Evolutionary conservation across 2,113 vertebrate genomes (phyloP).

Genomic region (Lutjanus erythropterus): DNA sequence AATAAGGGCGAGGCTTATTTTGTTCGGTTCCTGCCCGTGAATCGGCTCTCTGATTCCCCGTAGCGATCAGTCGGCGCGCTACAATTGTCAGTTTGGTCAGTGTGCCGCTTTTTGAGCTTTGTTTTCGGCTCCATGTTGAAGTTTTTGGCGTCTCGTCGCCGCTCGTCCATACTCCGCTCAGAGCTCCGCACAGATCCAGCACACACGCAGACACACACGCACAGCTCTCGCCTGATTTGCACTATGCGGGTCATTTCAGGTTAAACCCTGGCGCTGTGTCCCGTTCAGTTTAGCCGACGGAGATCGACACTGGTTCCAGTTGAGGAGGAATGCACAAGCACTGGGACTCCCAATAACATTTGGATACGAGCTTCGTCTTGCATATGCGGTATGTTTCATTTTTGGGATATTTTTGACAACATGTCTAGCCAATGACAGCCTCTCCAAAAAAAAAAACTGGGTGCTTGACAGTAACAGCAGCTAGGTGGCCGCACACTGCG

Average conservation of each 20-base stretch:
- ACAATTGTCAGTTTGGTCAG: conserved; percentile 51
- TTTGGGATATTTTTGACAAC: conserved; percentile 20
- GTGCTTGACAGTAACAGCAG: conserved; percentile 12
- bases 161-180: neutral
- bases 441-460: conserved; percentile 19
- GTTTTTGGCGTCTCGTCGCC: conserved; percentile 45
- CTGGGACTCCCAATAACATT: conserved; percentile 57
- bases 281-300: conserved; percentile 60
- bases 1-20: conserved; percentile 75
- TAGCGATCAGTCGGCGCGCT: conserved; percentile 71
- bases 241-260: conserved; percentile 81
- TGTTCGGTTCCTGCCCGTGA: conserved; percentile 50
- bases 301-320: conserved; percentile 62
- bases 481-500: neutral
- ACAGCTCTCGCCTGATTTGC: conserved; percentile 61
- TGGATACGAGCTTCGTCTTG: conserved; percentile 57
- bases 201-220: conserved; percentile 15
- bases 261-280: conserved; percentile 72
- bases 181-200: neutral
- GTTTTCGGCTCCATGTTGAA: conserved; percentile 69
- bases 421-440: conserved; percentile 51
- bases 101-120: conserved; percentile 13
- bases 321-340: conserved; percentile 70
- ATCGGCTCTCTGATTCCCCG: conserved; percentile 76
- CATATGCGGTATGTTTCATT: conserved; percentile 73